Conservation (phyloP, 1,140 invertebrate genomes). For the Aphidius ervi region DNA sequence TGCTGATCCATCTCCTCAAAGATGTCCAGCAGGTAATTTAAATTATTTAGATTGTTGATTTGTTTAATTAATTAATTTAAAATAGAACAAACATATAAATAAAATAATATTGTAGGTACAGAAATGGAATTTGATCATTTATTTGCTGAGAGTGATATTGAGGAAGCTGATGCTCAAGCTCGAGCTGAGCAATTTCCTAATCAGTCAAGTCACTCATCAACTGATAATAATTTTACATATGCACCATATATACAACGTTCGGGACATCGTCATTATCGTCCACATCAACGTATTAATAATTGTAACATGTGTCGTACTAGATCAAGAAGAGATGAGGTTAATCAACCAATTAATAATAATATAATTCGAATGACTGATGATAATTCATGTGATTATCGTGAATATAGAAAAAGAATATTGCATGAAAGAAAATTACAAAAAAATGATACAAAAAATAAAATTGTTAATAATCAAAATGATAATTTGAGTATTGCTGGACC, state of each 20-base stretch:
- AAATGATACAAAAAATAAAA: conserved; percentile 30
- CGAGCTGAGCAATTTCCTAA: conserved; percentile 35
- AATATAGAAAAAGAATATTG: conserved; percentile 28
- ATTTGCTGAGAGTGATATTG: conserved; percentile 54
- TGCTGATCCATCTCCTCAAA: conserved; percentile 50
- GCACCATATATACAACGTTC: conserved; percentile 22
- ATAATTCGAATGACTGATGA: conserved; percentile 27
- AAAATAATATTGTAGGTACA: conserved; percentile 32
- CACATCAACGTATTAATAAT: conserved; percentile 28
- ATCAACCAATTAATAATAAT: conserved; percentile 23
- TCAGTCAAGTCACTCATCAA: conserved; percentile 30
- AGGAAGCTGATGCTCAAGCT: conserved; percentile 44
- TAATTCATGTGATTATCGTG: conserved; percentile 31
- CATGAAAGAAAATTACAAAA: conserved; percentile 33
- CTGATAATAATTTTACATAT: conserved; percentile 33
- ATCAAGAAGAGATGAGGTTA: conserved; percentile 24
- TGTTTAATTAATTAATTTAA: neutral
- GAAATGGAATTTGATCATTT: conserved; percentile 55
- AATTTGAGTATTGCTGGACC: conserved; percentile 43
- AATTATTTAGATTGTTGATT: too few species aligned
- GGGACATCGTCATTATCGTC: conserved; percentile 25
- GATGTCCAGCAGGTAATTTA: conserved; percentile 45
- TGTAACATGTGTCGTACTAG: conserved; percentile 37
- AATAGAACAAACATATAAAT: neutral
- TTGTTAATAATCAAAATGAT: conserved; percentile 29